These are phyloP conservation scores for Antedon mediterranea DNA, from an alignment of 53 echinoderm and acorn worm species.

Conservation along the genomic window DNA sequence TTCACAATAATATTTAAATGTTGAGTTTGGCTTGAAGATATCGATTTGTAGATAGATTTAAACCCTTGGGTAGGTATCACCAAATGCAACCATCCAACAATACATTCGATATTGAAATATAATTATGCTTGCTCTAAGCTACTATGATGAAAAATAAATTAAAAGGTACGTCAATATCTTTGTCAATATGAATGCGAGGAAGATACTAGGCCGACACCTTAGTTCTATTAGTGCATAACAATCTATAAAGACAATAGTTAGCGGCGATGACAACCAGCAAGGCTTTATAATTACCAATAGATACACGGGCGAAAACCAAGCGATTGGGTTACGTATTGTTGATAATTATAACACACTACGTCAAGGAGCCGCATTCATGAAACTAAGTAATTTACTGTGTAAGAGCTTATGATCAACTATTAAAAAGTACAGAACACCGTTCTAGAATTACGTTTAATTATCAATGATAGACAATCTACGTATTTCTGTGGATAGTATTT, in stretches of 20 bases:
- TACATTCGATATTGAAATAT: not conserved
- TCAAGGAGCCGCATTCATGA: not conserved
- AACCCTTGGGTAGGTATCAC: not conserved
- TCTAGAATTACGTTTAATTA: not conserved
- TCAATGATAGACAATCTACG: not conserved
- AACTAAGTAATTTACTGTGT: not conserved
- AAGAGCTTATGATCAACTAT: not conserved
- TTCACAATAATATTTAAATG: not conserved
- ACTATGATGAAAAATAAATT: not conserved
- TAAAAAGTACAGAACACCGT: not conserved
- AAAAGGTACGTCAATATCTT: not conserved
- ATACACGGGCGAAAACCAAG: not conserved
- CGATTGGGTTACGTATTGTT: not conserved
- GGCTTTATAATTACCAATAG: not conserved
- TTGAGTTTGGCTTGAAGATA: not conserved
- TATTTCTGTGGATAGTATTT: not conserved
- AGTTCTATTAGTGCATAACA: not conserved
- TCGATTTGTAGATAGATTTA: not conserved
- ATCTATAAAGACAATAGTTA: constrained; percentile 1
- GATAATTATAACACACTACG: not conserved
- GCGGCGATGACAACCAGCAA: not conserved
- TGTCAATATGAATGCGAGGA: not conserved
- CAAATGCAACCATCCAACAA: not conserved
- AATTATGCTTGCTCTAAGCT: not conserved
- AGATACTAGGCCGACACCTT: not conserved